Evolutionary conservation across 2,888 invertebrate species (phyloP), one percentile per base, ranked within the genome.

Genomic region (Rhagonycha fulva): DNA sequence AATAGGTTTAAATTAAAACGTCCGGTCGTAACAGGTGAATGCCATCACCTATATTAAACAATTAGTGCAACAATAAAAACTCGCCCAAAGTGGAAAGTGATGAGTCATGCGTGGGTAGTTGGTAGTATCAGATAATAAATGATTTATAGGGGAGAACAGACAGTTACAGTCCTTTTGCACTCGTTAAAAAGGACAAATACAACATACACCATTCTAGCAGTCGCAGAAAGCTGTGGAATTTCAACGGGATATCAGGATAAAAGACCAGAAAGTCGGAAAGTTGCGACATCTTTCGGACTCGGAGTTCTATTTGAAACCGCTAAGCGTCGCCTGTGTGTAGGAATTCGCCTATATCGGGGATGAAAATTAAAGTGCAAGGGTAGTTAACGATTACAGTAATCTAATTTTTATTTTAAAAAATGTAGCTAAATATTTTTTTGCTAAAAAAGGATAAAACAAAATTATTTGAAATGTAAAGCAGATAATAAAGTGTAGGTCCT

Each of bases 321-420:
- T 82, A 85, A 84, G 86, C 84, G 87, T 85, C 88, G 88, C 87
- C 84, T 82, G 82, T 80, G 78, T 83, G 76, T 82, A 82, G 83
- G 81, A 83, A 83, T 82, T 76, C 78, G 62, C 62, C 76, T 72
- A 19, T 69, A 75, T 75, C 68, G 28, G 74, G 74, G 70, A 67
- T 61, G 62, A 72, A 78, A 72, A 74, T n/a, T 10, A 19, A 67
- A 67, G 14, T 67, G 24, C n/a, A 9, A 67, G 24, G 14, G 14
- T 68, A 47, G 19, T 63, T 63, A 63, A 63, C 63, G 63, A 63
- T 19, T 63, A 23, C 47, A 47, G 47, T 47, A 47, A 47, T 47
- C 47, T 47, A 47, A 47, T 47, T 47, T 47, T 47, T 47, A 47
- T n/a, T 47, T 47, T 47, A n/a, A 12, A 47, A 47, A 47, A 47